Evolutionary conservation across 2,113 vertebrate genomes (phyloP), one percentile per base, ranked within the genome.

Genomic region (Aythya baeri): DNA sequence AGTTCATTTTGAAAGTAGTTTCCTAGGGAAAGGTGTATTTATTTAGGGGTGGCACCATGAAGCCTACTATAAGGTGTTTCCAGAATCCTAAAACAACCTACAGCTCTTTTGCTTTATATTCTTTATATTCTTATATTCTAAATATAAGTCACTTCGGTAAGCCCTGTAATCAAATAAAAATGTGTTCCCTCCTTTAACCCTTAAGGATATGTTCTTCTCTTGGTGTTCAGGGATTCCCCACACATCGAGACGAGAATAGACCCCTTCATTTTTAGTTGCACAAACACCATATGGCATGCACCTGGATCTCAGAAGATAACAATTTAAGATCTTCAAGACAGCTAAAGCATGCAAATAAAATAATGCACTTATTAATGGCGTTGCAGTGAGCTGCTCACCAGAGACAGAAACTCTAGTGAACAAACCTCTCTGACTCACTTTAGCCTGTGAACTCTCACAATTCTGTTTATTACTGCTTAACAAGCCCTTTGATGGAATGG

Each of bases 191-290:
- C 95, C 97, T 97, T 97, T 97, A 97, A 97, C 96, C 95, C 94
- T 97, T 96, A 97, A 97, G 97, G 96, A 97, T 97, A 96, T 97
- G 95, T 97, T 97, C 96, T 97, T 97, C 96, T 97, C 96, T 97
- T 97, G 96, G 96, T 97, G 97, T 97, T 97, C 97, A 97, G 97
- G 96, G 97, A 97, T 97, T 97, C 96, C 96, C 96, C 96, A 96
- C 97, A 94, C 96, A 96, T 96, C 96, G 94, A 97, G 96, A 97
- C 76, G 96, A 97, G 96, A 97, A 89, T 94, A 97, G 95, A 97
- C 72, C 96, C 95, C 96, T 97, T 95, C 96, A 97, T 70, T 97
- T 97, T 97, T 97, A 97, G 96, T 97, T 97, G 96, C 95, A 95
- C 86, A 97, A 97, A 97, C 96, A 88, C 92, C 96, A 92, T n/a